These are phyloP conservation scores for Corvus cornix DNA, from an alignment of 2,113 vertebrate species.

Conservation along the genomic window DNA sequence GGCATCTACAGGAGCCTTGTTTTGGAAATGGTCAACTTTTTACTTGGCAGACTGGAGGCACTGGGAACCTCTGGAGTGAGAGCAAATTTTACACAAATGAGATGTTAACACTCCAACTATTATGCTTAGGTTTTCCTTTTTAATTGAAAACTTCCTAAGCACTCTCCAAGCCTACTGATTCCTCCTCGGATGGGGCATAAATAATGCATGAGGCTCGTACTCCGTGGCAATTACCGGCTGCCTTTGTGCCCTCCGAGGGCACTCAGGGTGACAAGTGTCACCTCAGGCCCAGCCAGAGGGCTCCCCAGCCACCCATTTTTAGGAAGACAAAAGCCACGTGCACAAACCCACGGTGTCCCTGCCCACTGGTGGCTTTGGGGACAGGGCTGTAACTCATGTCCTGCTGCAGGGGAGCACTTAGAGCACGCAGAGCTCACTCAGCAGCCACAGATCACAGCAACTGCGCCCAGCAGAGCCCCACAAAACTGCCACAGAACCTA, in stretches of 20 bases:
- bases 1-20: background rate
- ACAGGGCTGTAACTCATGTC: background rate
- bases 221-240: background rate
- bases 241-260: background rate
- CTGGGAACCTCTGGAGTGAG: background rate
- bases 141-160: background rate
- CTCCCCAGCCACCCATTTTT: background rate
- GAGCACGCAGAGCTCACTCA: background rate
- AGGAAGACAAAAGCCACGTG: background rate
- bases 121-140: background rate
- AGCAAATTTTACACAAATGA: rapidly evolving
- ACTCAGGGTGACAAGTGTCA: background rate
- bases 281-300: background rate
- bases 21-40: background rate
- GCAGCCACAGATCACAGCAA: background rate
- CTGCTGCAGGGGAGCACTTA: background rate
- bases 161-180: background rate
- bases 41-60: background rate
- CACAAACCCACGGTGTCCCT: rapidly evolving
- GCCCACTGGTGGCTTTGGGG: background rate
- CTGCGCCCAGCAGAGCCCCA: background rate
- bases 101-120: background rate
- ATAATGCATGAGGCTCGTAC: background rate
- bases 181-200: background rate
- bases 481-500: background rate